Evolutionary conservation across 2,113 vertebrate species (phyloP).

Genomic region (Xiphorhynchus elegans): DNA sequence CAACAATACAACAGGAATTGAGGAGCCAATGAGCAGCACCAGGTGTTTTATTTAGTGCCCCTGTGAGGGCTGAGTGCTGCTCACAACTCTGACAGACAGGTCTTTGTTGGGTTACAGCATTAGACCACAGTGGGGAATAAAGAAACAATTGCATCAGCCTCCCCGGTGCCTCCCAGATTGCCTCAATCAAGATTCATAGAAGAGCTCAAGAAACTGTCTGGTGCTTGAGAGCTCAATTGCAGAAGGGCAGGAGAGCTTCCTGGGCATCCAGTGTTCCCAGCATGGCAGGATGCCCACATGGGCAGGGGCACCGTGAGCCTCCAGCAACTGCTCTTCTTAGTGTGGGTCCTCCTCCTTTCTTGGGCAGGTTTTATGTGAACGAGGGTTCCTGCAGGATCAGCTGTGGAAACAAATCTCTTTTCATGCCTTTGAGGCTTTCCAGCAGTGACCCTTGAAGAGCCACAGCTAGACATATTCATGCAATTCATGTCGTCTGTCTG

Average conservation of each 20-base stretch:
- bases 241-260: background rate
- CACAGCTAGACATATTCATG: background rate
- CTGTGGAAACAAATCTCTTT: background rate
- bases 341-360: background rate
- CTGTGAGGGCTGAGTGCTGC: background rate
- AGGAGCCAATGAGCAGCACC: background rate
- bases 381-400: background rate
- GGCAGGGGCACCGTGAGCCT: background rate
- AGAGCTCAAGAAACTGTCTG: background rate
- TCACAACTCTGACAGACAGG: background rate
- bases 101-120: background rate
- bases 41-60: background rate
- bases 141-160: background rate
- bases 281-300: accelerated
- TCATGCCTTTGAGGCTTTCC: background rate
- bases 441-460: background rate
- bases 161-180: background rate
- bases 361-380: background rate
- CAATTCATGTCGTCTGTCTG: background rate
- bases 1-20: background rate
- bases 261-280: background rate
- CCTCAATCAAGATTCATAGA: background rate
- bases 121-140: background rate
- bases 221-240: background rate
- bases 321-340: background rate